Conservation (phyloP, 1,140 invertebrate species). For the Glossosoma conforme region DNA sequence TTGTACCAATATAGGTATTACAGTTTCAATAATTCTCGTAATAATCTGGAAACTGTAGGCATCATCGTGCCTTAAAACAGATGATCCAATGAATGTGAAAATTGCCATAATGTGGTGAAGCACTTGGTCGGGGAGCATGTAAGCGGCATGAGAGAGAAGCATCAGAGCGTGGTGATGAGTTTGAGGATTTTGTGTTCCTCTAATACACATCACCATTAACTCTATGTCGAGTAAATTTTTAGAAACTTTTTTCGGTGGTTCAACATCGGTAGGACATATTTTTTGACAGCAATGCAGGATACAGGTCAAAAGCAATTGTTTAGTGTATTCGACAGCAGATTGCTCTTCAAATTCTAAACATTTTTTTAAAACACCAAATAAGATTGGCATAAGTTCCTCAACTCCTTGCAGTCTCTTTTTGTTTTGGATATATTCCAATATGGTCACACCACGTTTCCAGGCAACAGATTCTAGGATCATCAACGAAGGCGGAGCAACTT, state of each 20-base stretch:
- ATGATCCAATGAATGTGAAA: conserved; percentile 93
- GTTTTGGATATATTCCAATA: conserved; percentile 80
- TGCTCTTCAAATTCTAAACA: conserved; percentile 79
- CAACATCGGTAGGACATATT: conserved; percentile 46
- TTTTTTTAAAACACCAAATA: conserved; percentile 77
- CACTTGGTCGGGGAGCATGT: conserved; percentile 73
- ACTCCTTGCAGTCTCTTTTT: conserved; percentile 70
- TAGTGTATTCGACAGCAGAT: conserved; percentile 79
- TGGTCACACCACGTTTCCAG: conserved; percentile 73
- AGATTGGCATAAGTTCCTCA: conserved; percentile 60
- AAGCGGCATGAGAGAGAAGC: conserved; percentile 70
- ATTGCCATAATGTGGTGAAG: conserved; percentile 90
- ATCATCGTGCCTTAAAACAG: conserved; percentile 86
- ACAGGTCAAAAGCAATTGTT: conserved; percentile 78
- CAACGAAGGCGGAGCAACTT: conserved; percentile 46
- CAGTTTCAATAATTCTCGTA: conserved; percentile 80
- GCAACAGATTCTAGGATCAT: conserved; percentile 56
- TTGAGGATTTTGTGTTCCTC: conserved; percentile 85
- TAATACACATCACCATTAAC: conserved; percentile 80
- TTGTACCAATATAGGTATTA: conserved; percentile 78
- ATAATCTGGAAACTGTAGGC: conserved; percentile 93
- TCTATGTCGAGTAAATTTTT: conserved; percentile 72
- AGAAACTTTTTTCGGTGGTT: conserved; percentile 48
- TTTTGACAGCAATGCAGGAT: conserved; percentile 67
- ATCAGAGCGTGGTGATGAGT: conserved; percentile 89